Percentiles rank a stretch among this genome's conserved stretches.
These are phyloP conservation scores for Dryococelus australis DNA, from an alignment of 2,888 invertebrate genomes.

Conservation along the genomic window DNA sequence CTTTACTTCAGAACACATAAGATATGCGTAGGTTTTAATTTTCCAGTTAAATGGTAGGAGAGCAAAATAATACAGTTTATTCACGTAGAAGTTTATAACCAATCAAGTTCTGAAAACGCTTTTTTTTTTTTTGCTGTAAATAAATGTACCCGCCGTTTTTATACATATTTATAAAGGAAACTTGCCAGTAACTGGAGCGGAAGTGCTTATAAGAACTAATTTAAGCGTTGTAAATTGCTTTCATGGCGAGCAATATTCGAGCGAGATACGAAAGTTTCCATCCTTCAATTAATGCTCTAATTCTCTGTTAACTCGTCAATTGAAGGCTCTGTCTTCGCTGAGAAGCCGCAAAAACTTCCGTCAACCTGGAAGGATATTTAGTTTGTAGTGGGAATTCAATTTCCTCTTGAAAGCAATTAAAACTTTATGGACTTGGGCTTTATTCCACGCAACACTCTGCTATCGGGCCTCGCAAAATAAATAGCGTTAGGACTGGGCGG, in stretches of 20 bases:
- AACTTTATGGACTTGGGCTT: background rate
- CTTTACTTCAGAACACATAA: too few species aligned
- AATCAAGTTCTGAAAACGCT: background rate
- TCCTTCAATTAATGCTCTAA: background rate
- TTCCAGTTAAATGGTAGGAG: too few species aligned
- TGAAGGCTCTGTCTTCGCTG: background rate
- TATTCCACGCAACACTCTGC: background rate
- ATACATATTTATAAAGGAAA: background rate
- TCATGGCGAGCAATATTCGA: background rate
- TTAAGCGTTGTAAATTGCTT: background rate
- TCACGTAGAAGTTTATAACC: background rate
- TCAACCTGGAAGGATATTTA: background rate
- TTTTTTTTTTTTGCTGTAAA: background rate
- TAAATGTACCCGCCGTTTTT: background rate
- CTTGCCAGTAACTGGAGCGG: background rate
- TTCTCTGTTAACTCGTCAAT: background rate
- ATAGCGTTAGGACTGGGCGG: background rate
- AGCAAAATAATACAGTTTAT: background rate
- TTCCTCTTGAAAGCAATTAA: slow-evolving; percentile 7
- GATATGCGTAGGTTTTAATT: too few species aligned
- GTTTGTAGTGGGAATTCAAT: background rate
- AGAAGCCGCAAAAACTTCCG: background rate
- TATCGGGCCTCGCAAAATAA: background rate
- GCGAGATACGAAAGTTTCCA: background rate
- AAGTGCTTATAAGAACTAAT: background rate